Percentiles rank a stretch among this genome's conserved stretches.
phyloP scores from a whole-genome alignment of 1,140 invertebrate species.

The Drosophila persimilis region DNA sequence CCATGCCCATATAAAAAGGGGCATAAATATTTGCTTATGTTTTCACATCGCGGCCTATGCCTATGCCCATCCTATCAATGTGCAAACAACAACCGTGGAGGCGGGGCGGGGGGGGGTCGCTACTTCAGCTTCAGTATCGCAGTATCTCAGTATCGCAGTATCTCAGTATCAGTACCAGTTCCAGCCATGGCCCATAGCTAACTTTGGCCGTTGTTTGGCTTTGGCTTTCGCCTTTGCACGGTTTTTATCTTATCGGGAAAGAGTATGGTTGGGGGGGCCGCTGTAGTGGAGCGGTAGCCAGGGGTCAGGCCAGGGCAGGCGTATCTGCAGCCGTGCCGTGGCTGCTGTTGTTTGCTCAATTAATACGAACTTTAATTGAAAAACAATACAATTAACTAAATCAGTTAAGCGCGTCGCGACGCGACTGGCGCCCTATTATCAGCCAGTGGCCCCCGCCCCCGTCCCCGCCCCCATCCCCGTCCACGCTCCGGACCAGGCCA shows the following conservation, averaged over 20 bases:
- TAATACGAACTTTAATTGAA: constrained; percentile 80
- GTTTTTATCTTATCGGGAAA: constrained; percentile 54
- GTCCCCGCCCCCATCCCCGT: too few relatives aligned
- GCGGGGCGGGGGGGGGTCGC: too few relatives aligned
- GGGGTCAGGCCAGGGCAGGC: constrained; percentile 40
- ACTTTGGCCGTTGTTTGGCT: constrained; percentile 14
- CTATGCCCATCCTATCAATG: constrained; percentile 41
- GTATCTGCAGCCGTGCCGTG: constrained; percentile 16
- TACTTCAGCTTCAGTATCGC: constrained; percentile 26
- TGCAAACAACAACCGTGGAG: constrained; percentile 51
- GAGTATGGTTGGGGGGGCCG: background rate
- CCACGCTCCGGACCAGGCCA: too few relatives aligned
- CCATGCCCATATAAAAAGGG: constrained; percentile 33
- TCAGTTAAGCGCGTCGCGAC: constrained; percentile 72
- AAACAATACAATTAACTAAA: constrained; percentile 82
- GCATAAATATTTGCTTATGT: constrained; percentile 71
- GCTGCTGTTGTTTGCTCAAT: constrained; percentile 66
- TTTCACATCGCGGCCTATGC: constrained; percentile 54
- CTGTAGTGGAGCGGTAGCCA: background rate
- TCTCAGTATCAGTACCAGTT: background rate
- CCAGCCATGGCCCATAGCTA: constrained; percentile 6
- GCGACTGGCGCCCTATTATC: constrained; percentile 54
- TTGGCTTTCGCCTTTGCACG: constrained; percentile 48
- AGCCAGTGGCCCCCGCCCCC: background rate
- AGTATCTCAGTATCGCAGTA: background rate